Evolutionary conservation across 1,140 invertebrate genomes (phyloP), one percentile per base, ranked within the genome.

Genomic region (Zophobas atratus): DNA sequence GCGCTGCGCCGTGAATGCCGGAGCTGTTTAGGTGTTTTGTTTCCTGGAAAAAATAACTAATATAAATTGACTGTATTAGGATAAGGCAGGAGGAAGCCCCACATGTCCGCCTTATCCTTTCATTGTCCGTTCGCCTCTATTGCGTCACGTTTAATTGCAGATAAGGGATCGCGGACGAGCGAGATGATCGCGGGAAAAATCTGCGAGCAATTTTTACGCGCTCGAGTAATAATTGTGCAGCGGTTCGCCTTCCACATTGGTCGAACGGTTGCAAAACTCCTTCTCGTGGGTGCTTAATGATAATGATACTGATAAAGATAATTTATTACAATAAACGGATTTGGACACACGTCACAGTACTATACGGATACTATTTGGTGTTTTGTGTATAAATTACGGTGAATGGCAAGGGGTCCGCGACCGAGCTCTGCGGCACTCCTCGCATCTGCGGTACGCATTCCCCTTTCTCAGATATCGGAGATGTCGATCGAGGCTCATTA

Each of bases 11-110:
- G 70, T 70, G 63, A 76, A 76, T 76, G 57, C 60, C 34, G 53
- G n/a, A 33, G 48, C 60, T 76, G 55, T 76, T 76, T 76, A 76
- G 55, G 46, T 67, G 74, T 76, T 67, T 76, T 67, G 74, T 48
- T 35, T 67, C 41, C 34, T 8, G 32, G 51, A 41, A 76, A 76
- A 76, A 76, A 70, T 76, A 4, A 35, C 57, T 73, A 67, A 70
- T 70, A 76, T 76, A 76, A 76, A 76, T 76, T 70, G 75, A 73
- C 71, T 38, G 51, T 5, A 71, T 71, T 55, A 2, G 48, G 39
- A 73, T 55, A 73, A 73, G 48, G 33, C 43, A 49, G 49, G n/a
- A 73, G 36, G 53, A 71, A 48, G 70, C 55, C 20, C 49, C 4
- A 6, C 32, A 20, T 67, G 60, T 4, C 60, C 60, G 39, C 60